Evolutionary conservation across 2,797 vertebrate genomes (phyloP), one percentile per base, ranked within the genome.

Genomic region (Alectoris magna): DNA sequence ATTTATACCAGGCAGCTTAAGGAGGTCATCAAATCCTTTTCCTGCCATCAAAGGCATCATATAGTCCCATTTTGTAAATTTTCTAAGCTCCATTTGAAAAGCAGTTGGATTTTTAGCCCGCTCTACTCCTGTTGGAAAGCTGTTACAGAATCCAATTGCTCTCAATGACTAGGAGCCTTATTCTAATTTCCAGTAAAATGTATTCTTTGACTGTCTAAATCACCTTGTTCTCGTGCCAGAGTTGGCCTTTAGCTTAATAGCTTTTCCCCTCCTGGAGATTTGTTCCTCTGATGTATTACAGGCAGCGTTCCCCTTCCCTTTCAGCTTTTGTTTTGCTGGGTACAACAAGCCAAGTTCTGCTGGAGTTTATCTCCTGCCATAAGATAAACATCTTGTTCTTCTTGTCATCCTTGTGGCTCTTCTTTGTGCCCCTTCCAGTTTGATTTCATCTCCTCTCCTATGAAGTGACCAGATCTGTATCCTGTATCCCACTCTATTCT

Each of bases 281-380:
- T 68, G 43, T 91, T 88, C 73, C 51, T 87, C n/a, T 60, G 13
- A 39, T 51, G 55, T 75, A 43, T 88, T 92, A 78, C 19, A 86
- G 70, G 46, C 12, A 66, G 34, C 2, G 0, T 38, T 88, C 73
- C 71, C 78, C 67, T 90, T 44, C 56, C 29, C 62, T 93, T 92
- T 91, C 77, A 88, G 74, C 71, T 86, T 93, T 93, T 93, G 85
- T 94, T 84, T 82, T 82, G 63, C 34, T 60, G 41, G 39, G 14
- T 82, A 31, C 19, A 79, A 6, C 24, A 75, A 84, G 73, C 88
- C 46, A 88, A 84, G 43, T 75, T 81, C 79, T 93, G 56, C 56
- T 34, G 56, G 56, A 58, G 56, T 58, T 93, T 93, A 56, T 84
- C 51, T 88, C 5, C 60, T 88, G n/a, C 59, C 13, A 2, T 64